Conservation (phyloP, 2,797 vertebrate genomes). For the Myotis planiceps region DNA sequence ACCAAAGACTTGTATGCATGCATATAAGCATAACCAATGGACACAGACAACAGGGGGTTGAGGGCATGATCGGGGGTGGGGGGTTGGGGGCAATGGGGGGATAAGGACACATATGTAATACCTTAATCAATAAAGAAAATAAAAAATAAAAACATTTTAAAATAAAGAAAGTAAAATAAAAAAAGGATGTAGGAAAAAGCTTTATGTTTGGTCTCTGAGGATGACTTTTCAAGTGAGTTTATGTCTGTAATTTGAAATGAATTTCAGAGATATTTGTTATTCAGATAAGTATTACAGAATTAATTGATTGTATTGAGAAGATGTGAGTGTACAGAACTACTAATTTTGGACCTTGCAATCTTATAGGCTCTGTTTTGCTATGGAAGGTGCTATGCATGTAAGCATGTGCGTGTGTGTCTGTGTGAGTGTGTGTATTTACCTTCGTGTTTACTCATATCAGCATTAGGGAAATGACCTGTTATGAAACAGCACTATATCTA, state of each 20-base stretch:
- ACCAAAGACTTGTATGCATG: no score
- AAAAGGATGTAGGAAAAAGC: neutral
- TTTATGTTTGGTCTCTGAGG: neutral
- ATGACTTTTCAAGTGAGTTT: neutral
- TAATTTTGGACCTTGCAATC: neutral
- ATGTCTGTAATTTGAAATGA: neutral
- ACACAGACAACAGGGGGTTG: no score
- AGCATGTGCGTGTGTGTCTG: neutral
- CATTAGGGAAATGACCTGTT: neutral
- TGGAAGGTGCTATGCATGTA: neutral
- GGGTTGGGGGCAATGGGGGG: no score
- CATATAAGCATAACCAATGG: no score
- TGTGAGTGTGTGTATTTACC: neutral
- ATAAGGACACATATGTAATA: no score
- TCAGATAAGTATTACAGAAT: neutral
- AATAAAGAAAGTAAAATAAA: no score
- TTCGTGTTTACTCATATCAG: neutral
- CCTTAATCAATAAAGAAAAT: no score
- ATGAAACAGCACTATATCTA: neutral
- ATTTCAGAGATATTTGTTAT: neutral
- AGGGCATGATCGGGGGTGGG: no score
- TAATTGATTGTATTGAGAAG: neutral
- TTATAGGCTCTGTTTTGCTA: neutral
- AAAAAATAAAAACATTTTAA: no score
- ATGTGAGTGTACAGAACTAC: neutral